These are phyloP conservation scores for Idris sp. DNA, from an alignment of 1,140 invertebrate genomes.

Conservation along the genomic window DNA sequence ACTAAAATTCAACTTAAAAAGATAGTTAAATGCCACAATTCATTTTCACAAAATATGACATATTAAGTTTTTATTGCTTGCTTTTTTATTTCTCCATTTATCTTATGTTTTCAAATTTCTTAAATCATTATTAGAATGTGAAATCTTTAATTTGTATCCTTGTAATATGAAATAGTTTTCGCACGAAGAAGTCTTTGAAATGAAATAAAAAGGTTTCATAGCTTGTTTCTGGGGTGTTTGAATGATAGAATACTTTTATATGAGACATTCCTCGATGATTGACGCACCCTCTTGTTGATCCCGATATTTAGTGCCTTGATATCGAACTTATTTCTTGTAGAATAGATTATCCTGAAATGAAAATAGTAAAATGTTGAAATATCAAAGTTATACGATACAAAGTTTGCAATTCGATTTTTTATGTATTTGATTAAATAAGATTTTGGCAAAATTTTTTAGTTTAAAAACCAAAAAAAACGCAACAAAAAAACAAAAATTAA, in stretches of 20 bases:
- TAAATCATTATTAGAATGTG: too few relatives aligned
- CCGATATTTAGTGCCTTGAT: slow-evolving; percentile 15
- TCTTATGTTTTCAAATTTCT: slow-evolving; percentile 27
- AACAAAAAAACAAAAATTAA: too few relatives aligned
- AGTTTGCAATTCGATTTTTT: too few relatives aligned
- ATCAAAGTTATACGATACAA: too few relatives aligned
- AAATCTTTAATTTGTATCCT: too few relatives aligned
- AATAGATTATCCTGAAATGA: too few relatives aligned
- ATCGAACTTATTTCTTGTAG: slow-evolving; percentile 10
- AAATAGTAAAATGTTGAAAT: too few relatives aligned
- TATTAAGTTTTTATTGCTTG: slow-evolving; percentile 44
- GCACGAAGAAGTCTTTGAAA: slow-evolving; percentile 10
- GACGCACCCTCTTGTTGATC: slow-evolving; percentile 27
- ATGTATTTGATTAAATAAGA: too few relatives aligned
- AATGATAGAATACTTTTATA: slow-evolving; percentile 25
- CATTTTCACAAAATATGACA: slow-evolving; percentile 51
- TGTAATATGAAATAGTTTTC: slow-evolving; percentile 35
- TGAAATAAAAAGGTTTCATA: slow-evolving; percentile 21
- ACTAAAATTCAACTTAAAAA: slow-evolving; percentile 21
- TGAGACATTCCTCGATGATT: slow-evolving; percentile 27
- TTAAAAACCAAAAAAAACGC: too few relatives aligned
- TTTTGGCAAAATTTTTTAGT: too few relatives aligned
- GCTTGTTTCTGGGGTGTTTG: neutral
- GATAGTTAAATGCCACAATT: slow-evolving; percentile 38
- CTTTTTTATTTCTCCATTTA: slow-evolving; percentile 33